A percentile compares a stretch with the other conserved stretches of the same genome.
Evolutionary conservation across 2,113 vertebrate genomes (phyloP).

Genomic region (Sinocyclocheilus rhinocerous): DNA sequence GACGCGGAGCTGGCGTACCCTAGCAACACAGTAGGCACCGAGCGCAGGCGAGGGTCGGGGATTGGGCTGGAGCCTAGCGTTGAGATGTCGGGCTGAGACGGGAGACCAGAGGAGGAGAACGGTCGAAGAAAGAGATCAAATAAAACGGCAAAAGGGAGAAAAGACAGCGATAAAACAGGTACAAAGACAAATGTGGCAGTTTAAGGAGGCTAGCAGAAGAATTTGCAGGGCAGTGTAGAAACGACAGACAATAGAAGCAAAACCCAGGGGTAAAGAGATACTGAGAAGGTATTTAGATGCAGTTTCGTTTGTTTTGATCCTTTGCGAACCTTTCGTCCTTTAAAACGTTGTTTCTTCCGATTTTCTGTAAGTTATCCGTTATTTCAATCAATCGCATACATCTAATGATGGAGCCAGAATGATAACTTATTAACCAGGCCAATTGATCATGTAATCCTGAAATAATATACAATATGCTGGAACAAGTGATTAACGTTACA

Average conservation of each 20-base stretch:
- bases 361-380: background rate
- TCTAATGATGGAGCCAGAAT: background rate
- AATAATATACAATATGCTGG: background rate
- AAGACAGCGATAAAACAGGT: conserved; percentile 52
- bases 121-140: conserved; percentile 53
- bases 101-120: conserved; percentile 60
- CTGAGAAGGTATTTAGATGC: background rate
- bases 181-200: background rate
- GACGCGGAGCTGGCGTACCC: conserved; percentile 49
- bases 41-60: conserved; percentile 69
- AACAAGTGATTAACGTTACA: background rate
- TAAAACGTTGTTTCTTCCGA: background rate
- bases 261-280: conserved; percentile 4
- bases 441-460: background rate
- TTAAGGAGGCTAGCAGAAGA: background rate
- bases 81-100: conserved; percentile 71
- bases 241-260: conserved; percentile 33
- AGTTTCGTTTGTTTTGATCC: background rate
- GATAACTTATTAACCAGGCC: background rate
- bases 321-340: background rate
- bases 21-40: conserved; percentile 49
- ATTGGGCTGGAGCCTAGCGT: conserved; percentile 74
- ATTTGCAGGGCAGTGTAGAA: background rate
- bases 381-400: background rate
- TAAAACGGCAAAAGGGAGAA: conserved; percentile 16